These are phyloP conservation scores for Apeira syringaria DNA, from an alignment of 2,888 invertebrate species.

Conservation along the genomic window DNA sequence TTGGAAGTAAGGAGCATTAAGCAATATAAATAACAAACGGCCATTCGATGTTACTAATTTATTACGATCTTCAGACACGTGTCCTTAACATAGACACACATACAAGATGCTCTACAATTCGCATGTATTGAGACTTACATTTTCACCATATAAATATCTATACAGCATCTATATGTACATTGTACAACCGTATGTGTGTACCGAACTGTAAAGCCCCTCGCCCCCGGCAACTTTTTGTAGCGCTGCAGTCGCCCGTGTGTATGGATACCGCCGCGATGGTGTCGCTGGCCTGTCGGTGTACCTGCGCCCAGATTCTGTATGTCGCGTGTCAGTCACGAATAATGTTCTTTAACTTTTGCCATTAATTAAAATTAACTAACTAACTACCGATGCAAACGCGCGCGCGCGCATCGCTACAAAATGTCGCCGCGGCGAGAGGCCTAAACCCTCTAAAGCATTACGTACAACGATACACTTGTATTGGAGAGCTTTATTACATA, in stretches of 20 bases:
- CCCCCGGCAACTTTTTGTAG: too few species aligned
- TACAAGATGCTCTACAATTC: slow-evolving; percentile 71
- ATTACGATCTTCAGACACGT: slow-evolving; percentile 77
- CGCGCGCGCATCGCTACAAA: too few species aligned
- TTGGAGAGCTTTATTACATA: slow-evolving; percentile 39
- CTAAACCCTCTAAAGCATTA: slow-evolving; percentile 37
- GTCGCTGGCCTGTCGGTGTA: too few species aligned
- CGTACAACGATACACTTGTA: slow-evolving; percentile 15
- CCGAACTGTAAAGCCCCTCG: slow-evolving; percentile 19
- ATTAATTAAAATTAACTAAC: too few species aligned
- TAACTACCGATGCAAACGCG: too few species aligned
- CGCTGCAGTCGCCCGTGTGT: too few species aligned
- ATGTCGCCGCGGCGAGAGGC: too few species aligned
- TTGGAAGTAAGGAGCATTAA: too few species aligned
- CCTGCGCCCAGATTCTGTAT: too few species aligned
- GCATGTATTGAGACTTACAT: slow-evolving; percentile 58
- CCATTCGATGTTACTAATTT: slow-evolving; percentile 75
- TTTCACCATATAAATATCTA: slow-evolving; percentile 73
- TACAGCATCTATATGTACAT: slow-evolving; percentile 82
- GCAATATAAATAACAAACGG: slow-evolving; percentile 63
- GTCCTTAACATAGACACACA: slow-evolving; percentile 71
- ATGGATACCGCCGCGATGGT: too few species aligned
- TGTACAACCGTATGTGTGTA: slow-evolving; percentile 72
- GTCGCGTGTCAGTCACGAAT: too few species aligned
- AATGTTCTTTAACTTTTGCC: too few species aligned